Conservation (phyloP, 2,113 vertebrate genomes). For the Engystomops pustulosus region DNA sequence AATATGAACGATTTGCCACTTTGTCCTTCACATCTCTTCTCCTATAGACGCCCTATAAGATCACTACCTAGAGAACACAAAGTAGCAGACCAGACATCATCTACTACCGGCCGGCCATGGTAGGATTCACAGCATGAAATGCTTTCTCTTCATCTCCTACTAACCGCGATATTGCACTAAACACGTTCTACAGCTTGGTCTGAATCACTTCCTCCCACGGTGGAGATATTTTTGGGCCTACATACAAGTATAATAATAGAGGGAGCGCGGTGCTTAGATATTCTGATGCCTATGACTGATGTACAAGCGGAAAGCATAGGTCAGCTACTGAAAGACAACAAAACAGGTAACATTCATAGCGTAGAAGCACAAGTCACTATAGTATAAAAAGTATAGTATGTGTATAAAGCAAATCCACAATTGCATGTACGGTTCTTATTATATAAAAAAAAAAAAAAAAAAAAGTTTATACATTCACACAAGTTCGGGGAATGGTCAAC, state of each 20-base stretch:
- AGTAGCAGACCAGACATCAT: no score
- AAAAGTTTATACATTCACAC: no score
- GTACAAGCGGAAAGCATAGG: background rate
- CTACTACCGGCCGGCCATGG: background rate
- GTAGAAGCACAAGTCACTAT: no score
- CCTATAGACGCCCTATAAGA: background rate
- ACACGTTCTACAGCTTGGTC: conserved; percentile 35
- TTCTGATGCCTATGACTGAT: conserved; percentile 5
- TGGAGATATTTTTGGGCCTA: conserved; percentile 36
- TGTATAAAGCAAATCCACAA: no score
- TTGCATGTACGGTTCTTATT: no score
- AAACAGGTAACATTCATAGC: no score
- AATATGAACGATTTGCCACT: no score
- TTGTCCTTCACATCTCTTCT: background rate
- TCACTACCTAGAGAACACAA: background rate
- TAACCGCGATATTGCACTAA: conserved; percentile 35
- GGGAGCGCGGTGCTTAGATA: conserved; percentile 16
- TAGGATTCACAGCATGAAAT: background rate
- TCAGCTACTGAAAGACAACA: background rate
- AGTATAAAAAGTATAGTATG: no score
- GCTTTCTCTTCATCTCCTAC: background rate
- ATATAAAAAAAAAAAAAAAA: no score
- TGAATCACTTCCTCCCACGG: conserved; percentile 54
- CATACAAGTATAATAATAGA: conserved; percentile 34
- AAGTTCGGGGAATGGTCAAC: no score